A percentile compares a stretch with the other conserved stretches of the same genome.
phyloP scores from a whole-genome alignment of 2,797 vertebrate species.

The Syndactyla subalaris region DNA sequence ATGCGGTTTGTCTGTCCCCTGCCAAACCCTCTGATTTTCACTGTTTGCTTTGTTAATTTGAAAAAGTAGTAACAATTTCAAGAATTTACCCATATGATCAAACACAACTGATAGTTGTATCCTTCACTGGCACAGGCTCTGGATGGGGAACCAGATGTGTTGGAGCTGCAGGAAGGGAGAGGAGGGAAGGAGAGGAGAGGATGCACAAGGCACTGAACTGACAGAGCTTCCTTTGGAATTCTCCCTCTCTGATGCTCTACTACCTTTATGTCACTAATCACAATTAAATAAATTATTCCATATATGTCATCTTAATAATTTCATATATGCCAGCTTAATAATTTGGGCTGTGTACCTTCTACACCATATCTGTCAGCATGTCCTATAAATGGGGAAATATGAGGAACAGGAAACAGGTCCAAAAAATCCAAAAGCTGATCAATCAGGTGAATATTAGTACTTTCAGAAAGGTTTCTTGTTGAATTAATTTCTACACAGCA shows the following conservation, averaged over 20 bases:
- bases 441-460: neutral
- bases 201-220: neutral
- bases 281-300: neutral
- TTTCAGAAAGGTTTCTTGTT: neutral
- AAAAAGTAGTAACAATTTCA: neutral
- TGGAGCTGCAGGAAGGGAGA: neutral
- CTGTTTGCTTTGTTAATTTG: conserved; percentile 28
- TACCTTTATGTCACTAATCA: neutral
- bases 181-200: neutral
- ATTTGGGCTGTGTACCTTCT: neutral
- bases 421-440: neutral
- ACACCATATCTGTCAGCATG: no score
- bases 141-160: neutral
- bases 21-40: conserved; percentile 14
- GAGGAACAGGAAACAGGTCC: accelerated
- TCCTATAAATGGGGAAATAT: neutral
- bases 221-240: neutral
- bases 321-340: neutral
- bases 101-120: neutral
- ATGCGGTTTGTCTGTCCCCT: neutral
- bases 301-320: neutral
- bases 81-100: neutral
- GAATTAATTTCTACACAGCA: neutral
- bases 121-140: neutral
- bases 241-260: neutral